Evolutionary conservation across 2,113 vertebrate genomes (phyloP).

Genomic region (Chaetorhynchus papuensis): DNA sequence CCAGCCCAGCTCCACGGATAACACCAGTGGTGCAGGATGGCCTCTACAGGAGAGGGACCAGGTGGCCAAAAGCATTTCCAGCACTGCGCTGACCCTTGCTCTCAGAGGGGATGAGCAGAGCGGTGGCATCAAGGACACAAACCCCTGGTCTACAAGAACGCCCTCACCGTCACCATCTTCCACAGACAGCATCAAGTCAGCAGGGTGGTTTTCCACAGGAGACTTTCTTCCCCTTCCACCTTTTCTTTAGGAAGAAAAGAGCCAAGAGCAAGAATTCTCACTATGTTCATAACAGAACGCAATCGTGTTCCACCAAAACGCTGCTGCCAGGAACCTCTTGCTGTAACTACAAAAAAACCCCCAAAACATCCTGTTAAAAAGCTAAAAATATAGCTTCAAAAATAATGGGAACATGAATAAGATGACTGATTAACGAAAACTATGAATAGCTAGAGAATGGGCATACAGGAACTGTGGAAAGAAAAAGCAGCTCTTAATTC

Average conservation of each 20-base stretch:
- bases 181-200: neutral
- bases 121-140: neutral
- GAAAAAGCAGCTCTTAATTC: neutral
- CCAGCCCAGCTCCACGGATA: neutral
- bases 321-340: neutral
- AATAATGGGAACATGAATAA: neutral
- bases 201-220: neutral
- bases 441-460: neutral
- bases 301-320: neutral
- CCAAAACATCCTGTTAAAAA: neutral
- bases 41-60: neutral
- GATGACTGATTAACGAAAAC: neutral
- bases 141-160: neutral
- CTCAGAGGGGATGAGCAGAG: neutral
- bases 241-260: neutral
- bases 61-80: neutral
- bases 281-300: neutral
- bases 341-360: neutral
- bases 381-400: neutral
- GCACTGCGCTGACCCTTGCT: neutral
- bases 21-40: fast-evolving
- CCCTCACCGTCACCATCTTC: neutral
- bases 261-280: neutral
- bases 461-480: neutral
- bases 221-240: neutral